Percentiles rank a stretch among this genome's conserved stretches.
Conservation (phyloP, 2,888 invertebrate genomes). For the Zhuqinia jingwanae region DNA sequence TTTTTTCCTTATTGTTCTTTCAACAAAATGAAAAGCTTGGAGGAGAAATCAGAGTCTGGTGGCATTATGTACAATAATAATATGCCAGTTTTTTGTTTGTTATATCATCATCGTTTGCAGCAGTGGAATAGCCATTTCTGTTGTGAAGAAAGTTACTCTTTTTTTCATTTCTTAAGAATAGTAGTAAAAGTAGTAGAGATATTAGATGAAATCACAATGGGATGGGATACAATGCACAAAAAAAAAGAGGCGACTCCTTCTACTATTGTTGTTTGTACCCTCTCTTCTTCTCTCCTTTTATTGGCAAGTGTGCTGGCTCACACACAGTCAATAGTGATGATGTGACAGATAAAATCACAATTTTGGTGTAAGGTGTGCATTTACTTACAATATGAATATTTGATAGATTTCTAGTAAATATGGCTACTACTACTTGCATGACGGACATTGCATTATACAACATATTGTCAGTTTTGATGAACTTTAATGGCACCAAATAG, state of each 20-base stretch:
- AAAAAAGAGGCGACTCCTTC: slow-evolving; percentile 39
- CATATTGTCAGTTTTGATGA: neutral
- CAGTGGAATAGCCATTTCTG: neutral
- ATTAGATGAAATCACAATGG: no score
- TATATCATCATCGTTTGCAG: slow-evolving; percentile 1
- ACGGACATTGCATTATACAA: neutral
- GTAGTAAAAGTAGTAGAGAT: no score
- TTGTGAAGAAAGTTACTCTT: slow-evolving; percentile 33
- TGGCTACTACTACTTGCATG: neutral
- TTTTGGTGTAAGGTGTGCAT: no score
- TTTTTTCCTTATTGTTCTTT: neutral
- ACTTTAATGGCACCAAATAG: neutral
- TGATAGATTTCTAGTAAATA: no score
- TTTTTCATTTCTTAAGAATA: slow-evolving; percentile 39
- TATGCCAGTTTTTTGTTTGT: neutral
- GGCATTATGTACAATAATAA: neutral
- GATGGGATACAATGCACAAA: slow-evolving; percentile 10
- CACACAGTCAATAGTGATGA: no score
- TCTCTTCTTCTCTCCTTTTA: neutral
- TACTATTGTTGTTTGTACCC: slow-evolving; percentile 45
- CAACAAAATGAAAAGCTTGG: slow-evolving; percentile 24
- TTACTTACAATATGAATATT: no score
- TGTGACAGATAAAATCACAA: slow-evolving; percentile 40
- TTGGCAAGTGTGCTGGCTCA: slow-evolving; percentile 16
- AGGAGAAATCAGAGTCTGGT: slow-evolving; percentile 32